phyloP scores from a whole-genome alignment of 2,797 vertebrate genomes.

The Acomys russatus region DNA sequence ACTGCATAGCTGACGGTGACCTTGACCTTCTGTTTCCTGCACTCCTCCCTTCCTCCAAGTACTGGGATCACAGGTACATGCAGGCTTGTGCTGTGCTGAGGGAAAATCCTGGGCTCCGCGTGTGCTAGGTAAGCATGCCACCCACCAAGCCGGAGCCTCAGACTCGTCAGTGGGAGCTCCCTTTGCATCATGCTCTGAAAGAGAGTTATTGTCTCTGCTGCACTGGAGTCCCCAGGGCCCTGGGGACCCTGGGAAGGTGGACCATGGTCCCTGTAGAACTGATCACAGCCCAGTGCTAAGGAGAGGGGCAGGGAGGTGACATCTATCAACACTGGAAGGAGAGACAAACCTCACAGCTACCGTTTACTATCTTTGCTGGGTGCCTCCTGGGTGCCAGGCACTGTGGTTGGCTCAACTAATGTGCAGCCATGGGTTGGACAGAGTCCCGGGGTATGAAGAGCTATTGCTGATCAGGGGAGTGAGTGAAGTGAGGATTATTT shows the following conservation, averaged over 20 bases:
- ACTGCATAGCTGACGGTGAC: not conserved
- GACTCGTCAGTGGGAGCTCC: not conserved
- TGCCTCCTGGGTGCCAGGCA: not conserved
- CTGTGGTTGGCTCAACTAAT: not conserved
- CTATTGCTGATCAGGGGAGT: not conserved
- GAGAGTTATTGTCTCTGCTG: not conserved
- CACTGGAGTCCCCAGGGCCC: not conserved
- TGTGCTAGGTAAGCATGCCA: not conserved
- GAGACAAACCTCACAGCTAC: not conserved
- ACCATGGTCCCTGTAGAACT: accelerated
- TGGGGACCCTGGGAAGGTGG: not conserved
- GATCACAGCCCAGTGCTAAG: not conserved
- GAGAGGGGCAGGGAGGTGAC: not conserved
- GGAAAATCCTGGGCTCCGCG: not conserved
- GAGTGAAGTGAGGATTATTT: not conserved
- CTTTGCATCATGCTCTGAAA: not conserved
- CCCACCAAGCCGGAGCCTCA: not conserved
- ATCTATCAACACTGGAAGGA: not conserved
- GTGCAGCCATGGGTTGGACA: not conserved
- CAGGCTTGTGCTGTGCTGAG: too few relatives aligned
- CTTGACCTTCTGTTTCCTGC: not conserved
- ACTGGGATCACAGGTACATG: not conserved
- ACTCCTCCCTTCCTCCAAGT: too few relatives aligned
- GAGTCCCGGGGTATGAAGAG: not conserved
- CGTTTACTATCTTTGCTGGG: not conserved